Evolutionary conservation across 2,113 vertebrate genomes (phyloP), one percentile per base, ranked within the genome.

Genomic region (Cairina moschata): DNA sequence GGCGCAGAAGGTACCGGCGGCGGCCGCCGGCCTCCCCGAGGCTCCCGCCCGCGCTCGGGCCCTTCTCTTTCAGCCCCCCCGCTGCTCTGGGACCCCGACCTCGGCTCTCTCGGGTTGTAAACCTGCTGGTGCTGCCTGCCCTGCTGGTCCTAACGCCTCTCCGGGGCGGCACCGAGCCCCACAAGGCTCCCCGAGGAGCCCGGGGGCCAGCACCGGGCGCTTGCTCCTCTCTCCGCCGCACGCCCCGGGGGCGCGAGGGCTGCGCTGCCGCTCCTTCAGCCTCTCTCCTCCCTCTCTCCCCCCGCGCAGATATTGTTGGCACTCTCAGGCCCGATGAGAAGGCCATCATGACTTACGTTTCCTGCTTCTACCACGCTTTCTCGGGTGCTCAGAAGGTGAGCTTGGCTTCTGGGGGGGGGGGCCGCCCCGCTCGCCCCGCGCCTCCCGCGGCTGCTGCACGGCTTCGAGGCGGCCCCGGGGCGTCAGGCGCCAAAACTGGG

Each of bases 331-430:
- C 99, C 77, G 99, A 99, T 97, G 99, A 99, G 98, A 99, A 99
- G 97, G 99, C 99, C 97, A 99, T 99, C 97, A 99, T 99, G 99
- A 99, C 99, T 97, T 99, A 99, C 98, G 99, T 99, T 91, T 99
- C 99, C 98, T 98, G 99, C 99, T 99, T 99, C 99, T 99, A 99
- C 99, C 99, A 99, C 98, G 99, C 99, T 95, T 99, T 99, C 98
- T 99, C 99, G 94, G 99, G 99, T 97, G 99, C 99, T 29, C 99
- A 99, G 98, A 99, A 99, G 99, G 99, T 99, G 98, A 98, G 98
- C 97, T 87, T 26, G 17, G 83, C 88, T 48, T 84, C 82, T 4
- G 28, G 87, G 87, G 5, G 87, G 5, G 29, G 80, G 94, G 88
- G 88, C 55, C 55, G 60, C 75, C 58, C 76, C 72, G 63, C 72